phyloP scores from a whole-genome alignment of 1,140 invertebrate genomes.

The Trialeurodes vaporariorum region DNA sequence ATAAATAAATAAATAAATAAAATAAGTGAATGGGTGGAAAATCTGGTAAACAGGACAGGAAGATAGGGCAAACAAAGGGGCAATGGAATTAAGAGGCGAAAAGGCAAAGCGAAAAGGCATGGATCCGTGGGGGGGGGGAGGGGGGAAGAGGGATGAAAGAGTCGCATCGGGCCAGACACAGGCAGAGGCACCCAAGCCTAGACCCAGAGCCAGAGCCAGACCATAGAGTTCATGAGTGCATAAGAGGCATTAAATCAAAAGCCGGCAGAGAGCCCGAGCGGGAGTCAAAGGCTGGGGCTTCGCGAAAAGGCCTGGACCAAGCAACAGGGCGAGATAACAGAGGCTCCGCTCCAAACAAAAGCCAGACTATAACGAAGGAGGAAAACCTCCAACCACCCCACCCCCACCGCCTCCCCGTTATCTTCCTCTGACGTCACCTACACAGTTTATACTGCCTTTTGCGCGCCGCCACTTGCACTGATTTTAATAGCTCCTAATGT shows the following conservation, averaged over 20 bases:
- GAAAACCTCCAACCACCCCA: too few species aligned
- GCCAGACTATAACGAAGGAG: too few species aligned
- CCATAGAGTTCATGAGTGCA: neutral
- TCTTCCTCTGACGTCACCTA: neutral
- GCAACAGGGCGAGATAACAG: neutral
- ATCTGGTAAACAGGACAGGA: neutral
- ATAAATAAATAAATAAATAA: too few species aligned
- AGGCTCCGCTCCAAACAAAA: neutral
- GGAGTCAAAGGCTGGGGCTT: too few species aligned
- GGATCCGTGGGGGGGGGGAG: neutral
- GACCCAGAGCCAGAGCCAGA: too few species aligned
- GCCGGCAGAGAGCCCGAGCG: too few species aligned
- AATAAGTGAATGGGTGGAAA: too few species aligned
- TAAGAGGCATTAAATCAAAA: neutral
- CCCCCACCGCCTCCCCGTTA: neutral
- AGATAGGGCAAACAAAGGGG: neutral
- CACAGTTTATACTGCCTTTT: neutral
- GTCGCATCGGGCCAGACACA: too few species aligned
- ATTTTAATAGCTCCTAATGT: neutral
- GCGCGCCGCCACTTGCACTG: neutral
- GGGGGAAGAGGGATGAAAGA: neutral
- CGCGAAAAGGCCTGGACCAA: neutral
- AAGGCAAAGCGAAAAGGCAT: neutral
- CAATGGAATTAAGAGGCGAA: neutral
- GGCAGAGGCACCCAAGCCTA: too few species aligned